Percentiles rank a stretch among this genome's conserved stretches.
Conservation (phyloP, 1,140 invertebrate species). For the Pseudobourletiella spinata region DNA sequence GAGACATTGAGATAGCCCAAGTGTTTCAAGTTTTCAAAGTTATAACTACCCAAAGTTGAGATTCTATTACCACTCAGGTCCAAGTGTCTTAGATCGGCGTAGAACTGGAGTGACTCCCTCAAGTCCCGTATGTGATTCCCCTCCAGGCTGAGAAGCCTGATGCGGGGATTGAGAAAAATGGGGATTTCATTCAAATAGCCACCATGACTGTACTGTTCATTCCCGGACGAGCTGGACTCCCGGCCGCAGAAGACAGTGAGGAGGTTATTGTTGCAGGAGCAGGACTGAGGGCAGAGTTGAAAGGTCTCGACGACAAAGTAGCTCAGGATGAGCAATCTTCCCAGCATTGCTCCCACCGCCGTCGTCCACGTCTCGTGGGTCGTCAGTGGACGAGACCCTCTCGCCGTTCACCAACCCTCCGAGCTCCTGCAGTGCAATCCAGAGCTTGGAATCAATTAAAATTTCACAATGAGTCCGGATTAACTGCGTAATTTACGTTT, state of each 20-base stretch:
- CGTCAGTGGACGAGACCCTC: no score
- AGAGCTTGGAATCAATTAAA: no score
- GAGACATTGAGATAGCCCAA: background rate
- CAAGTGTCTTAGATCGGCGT: background rate
- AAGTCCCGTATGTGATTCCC: background rate
- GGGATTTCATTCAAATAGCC: conserved; percentile 3
- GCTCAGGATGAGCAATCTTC: background rate
- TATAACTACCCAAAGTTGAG: background rate
- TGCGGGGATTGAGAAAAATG: background rate
- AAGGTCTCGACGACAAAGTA: background rate
- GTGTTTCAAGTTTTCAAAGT: background rate
- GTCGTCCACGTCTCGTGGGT: background rate
- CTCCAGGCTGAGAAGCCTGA: background rate
- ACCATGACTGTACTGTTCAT: background rate
- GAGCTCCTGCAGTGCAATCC: no score
- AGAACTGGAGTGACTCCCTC: background rate
- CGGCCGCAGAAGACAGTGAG: background rate
- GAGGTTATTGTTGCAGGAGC: background rate
- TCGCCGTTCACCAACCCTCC: no score
- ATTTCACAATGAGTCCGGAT: no score
- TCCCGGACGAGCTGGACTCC: background rate
- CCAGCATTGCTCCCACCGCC: background rate
- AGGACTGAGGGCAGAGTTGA: conserved; percentile 1
- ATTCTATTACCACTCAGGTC: conserved; percentile 2
- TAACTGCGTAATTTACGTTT: no score